These are phyloP conservation scores for Chymomyza costata DNA, from an alignment of 1,140 invertebrate genomes.

Conservation along the genomic window DNA sequence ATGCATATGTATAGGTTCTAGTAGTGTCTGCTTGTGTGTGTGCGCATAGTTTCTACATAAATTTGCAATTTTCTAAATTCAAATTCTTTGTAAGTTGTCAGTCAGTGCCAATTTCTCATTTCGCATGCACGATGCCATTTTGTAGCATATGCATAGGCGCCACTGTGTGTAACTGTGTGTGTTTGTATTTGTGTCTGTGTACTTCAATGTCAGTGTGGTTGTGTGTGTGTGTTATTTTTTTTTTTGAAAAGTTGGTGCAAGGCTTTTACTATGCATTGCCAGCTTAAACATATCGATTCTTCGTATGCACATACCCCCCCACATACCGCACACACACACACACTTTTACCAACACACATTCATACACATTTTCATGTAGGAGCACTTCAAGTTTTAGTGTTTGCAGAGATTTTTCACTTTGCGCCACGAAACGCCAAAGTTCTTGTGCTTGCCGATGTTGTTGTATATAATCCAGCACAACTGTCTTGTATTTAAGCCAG, in stretches of 20 bases:
- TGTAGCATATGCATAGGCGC: constrained; percentile 41
- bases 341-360: constrained; percentile 22
- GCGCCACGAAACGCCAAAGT: constrained; percentile 23
- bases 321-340: constrained; percentile 31
- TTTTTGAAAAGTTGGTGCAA: constrained; percentile 37
- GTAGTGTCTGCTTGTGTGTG: constrained; percentile 21
- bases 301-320: constrained; percentile 6
- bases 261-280: constrained; percentile 56
- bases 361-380: too few species aligned
- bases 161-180: constrained; percentile 5
- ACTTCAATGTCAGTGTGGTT: background rate
- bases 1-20: constrained; percentile 12
- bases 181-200: constrained; percentile 6
- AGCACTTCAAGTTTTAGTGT: constrained; percentile 60
- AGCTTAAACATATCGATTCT: constrained; percentile 65
- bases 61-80: constrained; percentile 72
- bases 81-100: constrained; percentile 73
- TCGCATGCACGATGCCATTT: constrained; percentile 39
- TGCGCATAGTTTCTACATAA: constrained; percentile 57
- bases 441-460: background rate
- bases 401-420: constrained; percentile 56
- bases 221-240: constrained; percentile 37
- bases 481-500: too few species aligned
- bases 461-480: too few species aligned
- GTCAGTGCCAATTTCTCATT: constrained; percentile 57